Evolutionary conservation across 2,888 invertebrate species (phyloP).

Genomic region (Alloplasta piceator): DNA sequence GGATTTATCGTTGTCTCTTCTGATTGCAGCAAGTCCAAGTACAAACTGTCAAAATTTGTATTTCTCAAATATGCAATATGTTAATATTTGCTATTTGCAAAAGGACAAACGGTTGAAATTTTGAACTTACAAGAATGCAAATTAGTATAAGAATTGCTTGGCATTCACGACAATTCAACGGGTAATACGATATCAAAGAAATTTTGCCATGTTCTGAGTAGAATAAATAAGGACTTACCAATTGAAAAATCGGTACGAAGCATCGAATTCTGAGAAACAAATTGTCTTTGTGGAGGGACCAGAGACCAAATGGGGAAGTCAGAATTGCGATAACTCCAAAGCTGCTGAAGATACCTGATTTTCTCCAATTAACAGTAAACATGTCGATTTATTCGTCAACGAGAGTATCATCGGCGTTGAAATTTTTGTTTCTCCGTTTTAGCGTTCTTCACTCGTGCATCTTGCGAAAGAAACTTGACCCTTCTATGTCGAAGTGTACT

Average conservation of each 20-base stretch:
- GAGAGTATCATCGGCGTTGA: too few relatives aligned
- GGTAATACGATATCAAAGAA: background rate
- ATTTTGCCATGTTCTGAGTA: too few relatives aligned
- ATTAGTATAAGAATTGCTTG: too few relatives aligned
- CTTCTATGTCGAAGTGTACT: background rate
- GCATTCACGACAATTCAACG: too few relatives aligned
- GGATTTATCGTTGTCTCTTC: too few relatives aligned
- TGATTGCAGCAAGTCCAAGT: too few relatives aligned
- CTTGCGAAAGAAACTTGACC: background rate
- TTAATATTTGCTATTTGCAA: too few relatives aligned
- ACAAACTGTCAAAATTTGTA: too few relatives aligned
- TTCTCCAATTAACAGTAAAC: constrained; percentile 11
- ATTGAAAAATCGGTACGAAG: constrained; percentile 22
- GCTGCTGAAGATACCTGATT: background rate
- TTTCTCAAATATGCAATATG: too few relatives aligned
- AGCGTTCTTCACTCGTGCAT: background rate
- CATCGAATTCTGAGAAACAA: constrained; percentile 50
- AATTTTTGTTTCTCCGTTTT: background rate
- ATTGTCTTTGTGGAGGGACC: constrained; percentile 60
- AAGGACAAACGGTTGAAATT: too few relatives aligned
- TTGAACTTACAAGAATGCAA: too few relatives aligned
- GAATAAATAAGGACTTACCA: constrained; percentile 39
- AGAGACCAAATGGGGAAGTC: constrained; percentile 60
- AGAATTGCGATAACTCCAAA: constrained; percentile 20
- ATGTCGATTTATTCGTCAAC: constrained; percentile 15